These are phyloP conservation scores for Cheumatopsyche charites DNA, from an alignment of 1,140 invertebrate species.

Conservation along the genomic window DNA sequence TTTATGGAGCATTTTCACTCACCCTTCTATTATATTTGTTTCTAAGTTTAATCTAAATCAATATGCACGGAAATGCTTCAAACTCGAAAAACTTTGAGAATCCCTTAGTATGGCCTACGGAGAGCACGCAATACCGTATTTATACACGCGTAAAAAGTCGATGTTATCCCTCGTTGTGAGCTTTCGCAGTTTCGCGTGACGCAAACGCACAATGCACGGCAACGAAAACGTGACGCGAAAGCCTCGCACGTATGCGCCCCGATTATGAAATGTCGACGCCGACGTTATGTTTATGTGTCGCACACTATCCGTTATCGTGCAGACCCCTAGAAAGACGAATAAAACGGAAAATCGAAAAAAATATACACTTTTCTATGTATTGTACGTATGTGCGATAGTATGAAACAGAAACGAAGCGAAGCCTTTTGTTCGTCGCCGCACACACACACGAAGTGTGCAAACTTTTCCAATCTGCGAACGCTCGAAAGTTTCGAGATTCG, in stretches of 20 bases:
- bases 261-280: not conserved
- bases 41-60: no score
- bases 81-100: no score
- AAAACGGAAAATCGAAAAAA: not conserved
- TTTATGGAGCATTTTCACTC: no score
- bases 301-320: constrained; percentile 1
- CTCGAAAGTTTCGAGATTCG: constrained; percentile 2
- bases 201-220: constrained; percentile 3
- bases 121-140: constrained; percentile 14
- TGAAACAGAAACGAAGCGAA: not conserved
- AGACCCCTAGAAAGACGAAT: not conserved
- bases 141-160: not conserved
- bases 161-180: not conserved
- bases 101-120: no score
- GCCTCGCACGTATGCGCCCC: not conserved
- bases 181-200: constrained; percentile 30
- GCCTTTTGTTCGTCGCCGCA: no score
- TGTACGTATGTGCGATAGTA: no score
- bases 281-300: no score
- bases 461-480: constrained; percentile 6
- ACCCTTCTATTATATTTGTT: no score
- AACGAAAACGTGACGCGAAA: constrained; percentile 2
- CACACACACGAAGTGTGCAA: no score
- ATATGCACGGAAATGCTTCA: no score
- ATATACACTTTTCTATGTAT: no score